Evolutionary conservation across 2,888 invertebrate species (phyloP).

Genomic region (Ennomos fuscantarius): DNA sequence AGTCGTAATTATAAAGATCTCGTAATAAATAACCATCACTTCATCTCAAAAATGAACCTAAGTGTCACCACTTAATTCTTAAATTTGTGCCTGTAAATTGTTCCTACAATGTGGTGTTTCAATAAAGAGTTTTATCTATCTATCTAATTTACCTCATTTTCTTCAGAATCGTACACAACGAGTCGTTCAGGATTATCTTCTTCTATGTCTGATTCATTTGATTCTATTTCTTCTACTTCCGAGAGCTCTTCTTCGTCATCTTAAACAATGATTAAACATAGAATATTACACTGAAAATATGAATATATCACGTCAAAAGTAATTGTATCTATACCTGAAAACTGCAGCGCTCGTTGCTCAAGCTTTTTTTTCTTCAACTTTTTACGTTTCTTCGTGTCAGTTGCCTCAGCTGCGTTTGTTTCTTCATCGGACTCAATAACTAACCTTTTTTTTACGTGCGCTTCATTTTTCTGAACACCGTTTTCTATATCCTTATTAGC

Average conservation of each 20-base stretch:
- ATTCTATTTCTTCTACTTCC: slow-evolving; percentile 58
- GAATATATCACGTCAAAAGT: too few species aligned
- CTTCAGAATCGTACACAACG: slow-evolving; percentile 93
- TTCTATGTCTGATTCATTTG: slow-evolving; percentile 61
- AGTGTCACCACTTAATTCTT: too few species aligned
- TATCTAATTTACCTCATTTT: slow-evolving; percentile 89
- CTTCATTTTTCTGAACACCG: slow-evolving; percentile 22
- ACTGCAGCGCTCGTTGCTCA: slow-evolving; percentile 68
- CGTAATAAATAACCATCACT: too few species aligned
- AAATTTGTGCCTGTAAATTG: too few species aligned
- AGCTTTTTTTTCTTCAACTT: slow-evolving; percentile 66
- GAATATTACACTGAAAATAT: too few species aligned
- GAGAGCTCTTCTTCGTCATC: slow-evolving; percentile 70
- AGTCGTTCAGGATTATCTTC: slow-evolving; percentile 67
- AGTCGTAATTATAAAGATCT: too few species aligned
- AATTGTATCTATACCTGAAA: slow-evolving; percentile 64
- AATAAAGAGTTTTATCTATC: too few species aligned
- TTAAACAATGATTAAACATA: slow-evolving; percentile 23
- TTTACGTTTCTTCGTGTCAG: slow-evolving; percentile 58
- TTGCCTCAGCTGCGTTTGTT: slow-evolving; percentile 39
- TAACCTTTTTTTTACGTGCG: slow-evolving; percentile 64
- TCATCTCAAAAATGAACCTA: too few species aligned
- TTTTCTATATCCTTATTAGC: slow-evolving; percentile 39
- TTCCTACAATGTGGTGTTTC: too few species aligned
- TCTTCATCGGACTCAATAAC: slow-evolving; percentile 78